Evolutionary conservation across 2,888 invertebrate species (phyloP).

Genomic region (Teleiodes luculella): DNA sequence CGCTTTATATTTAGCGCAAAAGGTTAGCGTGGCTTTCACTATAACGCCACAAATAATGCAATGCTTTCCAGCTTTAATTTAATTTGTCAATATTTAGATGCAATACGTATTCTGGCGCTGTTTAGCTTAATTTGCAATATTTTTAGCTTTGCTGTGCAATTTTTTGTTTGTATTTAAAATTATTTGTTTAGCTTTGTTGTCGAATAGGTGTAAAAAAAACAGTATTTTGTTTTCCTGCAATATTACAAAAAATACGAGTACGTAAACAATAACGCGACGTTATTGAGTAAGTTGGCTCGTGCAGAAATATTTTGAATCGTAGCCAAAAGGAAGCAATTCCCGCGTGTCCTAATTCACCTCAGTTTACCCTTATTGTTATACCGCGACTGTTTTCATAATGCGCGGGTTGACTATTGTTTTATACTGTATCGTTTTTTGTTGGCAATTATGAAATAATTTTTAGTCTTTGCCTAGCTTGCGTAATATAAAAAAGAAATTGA

Average conservation of each 20-base stretch:
- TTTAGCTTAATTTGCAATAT: slow-evolving; percentile 8
- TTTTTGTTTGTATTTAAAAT: slow-evolving; percentile 10
- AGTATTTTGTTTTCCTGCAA: too few relatives aligned
- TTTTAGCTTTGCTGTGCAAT: slow-evolving; percentile 23
- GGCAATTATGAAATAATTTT: too few relatives aligned
- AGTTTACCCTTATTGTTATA: slow-evolving; percentile 5
- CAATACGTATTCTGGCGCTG: slow-evolving; percentile 26
- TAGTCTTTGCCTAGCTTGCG: too few relatives aligned
- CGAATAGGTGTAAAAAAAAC: not conserved
- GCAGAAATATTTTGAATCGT: slow-evolving; percentile 7
- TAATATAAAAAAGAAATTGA: too few relatives aligned
- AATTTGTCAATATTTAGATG: slow-evolving; percentile 17
- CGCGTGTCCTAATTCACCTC: slow-evolving; percentile 1
- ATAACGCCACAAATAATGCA: slow-evolving; percentile 17
- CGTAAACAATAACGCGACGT: not conserved
- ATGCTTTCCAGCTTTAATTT: slow-evolving; percentile 21
- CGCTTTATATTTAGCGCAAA: not conserved
- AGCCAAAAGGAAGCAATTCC: slow-evolving; percentile 3
- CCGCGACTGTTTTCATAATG: not conserved
- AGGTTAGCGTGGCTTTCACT: not conserved
- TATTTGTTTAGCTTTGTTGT: slow-evolving; percentile 13
- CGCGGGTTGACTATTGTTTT: not conserved
- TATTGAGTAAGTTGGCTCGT: slow-evolving; percentile 1
- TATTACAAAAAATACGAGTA: not conserved
- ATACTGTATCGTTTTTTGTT: not conserved